Percentiles rank a stretch among this genome's conserved stretches.
Evolutionary conservation across 1,140 invertebrate genomes (phyloP).

Genomic region (Cyrtorhinus lividipennis): DNA sequence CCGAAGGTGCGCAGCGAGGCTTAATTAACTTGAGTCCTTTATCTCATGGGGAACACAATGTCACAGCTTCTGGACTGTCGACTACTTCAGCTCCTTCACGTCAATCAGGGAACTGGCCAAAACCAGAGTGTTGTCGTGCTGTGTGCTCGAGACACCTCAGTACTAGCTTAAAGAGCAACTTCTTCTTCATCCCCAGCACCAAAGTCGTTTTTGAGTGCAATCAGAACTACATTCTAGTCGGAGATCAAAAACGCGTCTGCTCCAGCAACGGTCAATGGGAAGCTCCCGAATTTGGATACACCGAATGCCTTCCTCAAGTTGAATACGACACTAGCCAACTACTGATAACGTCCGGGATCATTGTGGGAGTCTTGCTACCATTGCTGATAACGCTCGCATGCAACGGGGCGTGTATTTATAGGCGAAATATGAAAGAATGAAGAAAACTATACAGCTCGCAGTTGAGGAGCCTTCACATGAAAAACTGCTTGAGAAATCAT

Average conservation of each 20-base stretch:
- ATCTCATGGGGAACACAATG: too few species aligned
- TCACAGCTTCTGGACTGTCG: constrained; percentile 75
- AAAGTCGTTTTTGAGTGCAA: constrained; percentile 82
- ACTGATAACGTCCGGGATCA: constrained; percentile 32
- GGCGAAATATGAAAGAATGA: constrained; percentile 34
- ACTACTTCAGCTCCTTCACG: constrained; percentile 57
- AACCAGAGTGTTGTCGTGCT: constrained; percentile 54
- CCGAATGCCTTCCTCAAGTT: constrained; percentile 60
- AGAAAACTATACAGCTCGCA: too few species aligned
- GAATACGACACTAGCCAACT: constrained; percentile 40
- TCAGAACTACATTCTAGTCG: constrained; percentile 69
- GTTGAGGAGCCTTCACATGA: too few species aligned
- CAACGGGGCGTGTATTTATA: constrained; percentile 34
- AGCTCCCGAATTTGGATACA: constrained; percentile 64
- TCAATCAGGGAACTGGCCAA: constrained; percentile 37
- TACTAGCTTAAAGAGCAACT: constrained; percentile 82
- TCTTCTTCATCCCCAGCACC: constrained; percentile 74
- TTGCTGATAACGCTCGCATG: constrained; percentile 39
- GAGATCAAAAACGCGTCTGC: constrained; percentile 69
- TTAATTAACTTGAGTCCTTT: too few species aligned
- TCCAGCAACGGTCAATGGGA: constrained; percentile 64
- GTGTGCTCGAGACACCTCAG: constrained; percentile 72
- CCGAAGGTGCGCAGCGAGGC: too few species aligned
- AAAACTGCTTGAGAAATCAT: too few species aligned
- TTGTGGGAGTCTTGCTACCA: constrained; percentile 35